Evolutionary conservation across 2,797 vertebrate genomes (phyloP).

Genomic region (Lacerta viridis): DNA sequence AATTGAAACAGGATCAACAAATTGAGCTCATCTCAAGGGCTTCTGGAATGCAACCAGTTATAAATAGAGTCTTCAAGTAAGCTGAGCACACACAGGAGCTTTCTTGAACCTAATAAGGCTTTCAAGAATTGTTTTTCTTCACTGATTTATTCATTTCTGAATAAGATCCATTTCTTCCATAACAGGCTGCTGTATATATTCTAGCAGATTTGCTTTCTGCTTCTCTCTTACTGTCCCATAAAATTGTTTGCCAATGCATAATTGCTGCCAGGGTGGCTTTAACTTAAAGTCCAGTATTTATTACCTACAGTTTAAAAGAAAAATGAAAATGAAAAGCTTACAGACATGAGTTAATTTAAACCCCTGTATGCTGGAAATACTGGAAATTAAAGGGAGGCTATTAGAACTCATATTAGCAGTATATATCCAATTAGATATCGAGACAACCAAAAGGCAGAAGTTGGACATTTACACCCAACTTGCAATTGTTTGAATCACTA

Average conservation of each 20-base stretch:
- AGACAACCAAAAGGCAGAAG: neutral
- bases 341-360: neutral
- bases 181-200: neutral
- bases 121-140: slow-evolving; percentile 16
- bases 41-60: slow-evolving; percentile 32
- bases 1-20: slow-evolving; percentile 53
- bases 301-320: neutral
- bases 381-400: neutral
- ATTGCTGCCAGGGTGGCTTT: neutral
- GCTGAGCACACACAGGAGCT: neutral
- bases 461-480: neutral
- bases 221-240: neutral
- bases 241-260: neutral
- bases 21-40: slow-evolving; percentile 41
- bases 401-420: neutral
- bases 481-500: fast-evolving
- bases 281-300: neutral
- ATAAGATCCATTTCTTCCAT: neutral
- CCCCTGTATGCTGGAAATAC: neutral
- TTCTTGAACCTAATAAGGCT: neutral
- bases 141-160: slow-evolving; percentile 4
- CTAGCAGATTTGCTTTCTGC: slow-evolving; percentile 5
- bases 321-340: neutral
- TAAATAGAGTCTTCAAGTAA: slow-evolving; percentile 53
- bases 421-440: neutral